Conservation (phyloP, 2,888 invertebrate species). For the Mantis religiosa region DNA sequence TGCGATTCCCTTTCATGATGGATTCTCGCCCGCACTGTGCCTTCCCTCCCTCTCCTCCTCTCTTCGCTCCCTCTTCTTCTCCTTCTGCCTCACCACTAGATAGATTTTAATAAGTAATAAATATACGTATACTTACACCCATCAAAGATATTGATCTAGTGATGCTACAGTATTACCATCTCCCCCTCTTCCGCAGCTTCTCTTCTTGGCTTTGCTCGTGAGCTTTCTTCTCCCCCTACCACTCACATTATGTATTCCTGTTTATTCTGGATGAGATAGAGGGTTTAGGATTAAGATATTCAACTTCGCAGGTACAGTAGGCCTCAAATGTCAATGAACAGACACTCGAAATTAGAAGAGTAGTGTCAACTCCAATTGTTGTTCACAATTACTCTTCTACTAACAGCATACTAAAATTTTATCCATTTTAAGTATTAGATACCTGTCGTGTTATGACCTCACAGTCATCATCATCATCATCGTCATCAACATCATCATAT, state of each 20-base stretch:
- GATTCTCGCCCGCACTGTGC: slow-evolving; percentile 18
- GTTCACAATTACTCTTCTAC: too few relatives aligned
- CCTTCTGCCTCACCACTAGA: slow-evolving; percentile 20
- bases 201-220: neutral
- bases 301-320: slow-evolving; percentile 17
- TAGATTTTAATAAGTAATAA: slow-evolving; percentile 29
- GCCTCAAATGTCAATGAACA: slow-evolving; percentile 8
- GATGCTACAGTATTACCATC: slow-evolving; percentile 9
- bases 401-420: too few relatives aligned
- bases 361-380: too few relatives aligned
- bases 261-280: slow-evolving; percentile 24
- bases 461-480: too few relatives aligned
- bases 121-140: slow-evolving; percentile 29
- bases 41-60: neutral
- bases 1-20: slow-evolving; percentile 28
- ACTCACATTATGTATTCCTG: slow-evolving; percentile 25
- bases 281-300: slow-evolving; percentile 24
- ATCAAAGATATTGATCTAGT: slow-evolving; percentile 28
- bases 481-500: too few relatives aligned
- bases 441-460: too few relatives aligned
- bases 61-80: neutral
- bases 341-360: too few relatives aligned
- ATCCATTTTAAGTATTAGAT: too few relatives aligned
- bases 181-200: slow-evolving; percentile 9
- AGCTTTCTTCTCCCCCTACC: neutral